Conservation (phyloP, 2,888 invertebrate genomes). For the Hedychridium roseum region DNA sequence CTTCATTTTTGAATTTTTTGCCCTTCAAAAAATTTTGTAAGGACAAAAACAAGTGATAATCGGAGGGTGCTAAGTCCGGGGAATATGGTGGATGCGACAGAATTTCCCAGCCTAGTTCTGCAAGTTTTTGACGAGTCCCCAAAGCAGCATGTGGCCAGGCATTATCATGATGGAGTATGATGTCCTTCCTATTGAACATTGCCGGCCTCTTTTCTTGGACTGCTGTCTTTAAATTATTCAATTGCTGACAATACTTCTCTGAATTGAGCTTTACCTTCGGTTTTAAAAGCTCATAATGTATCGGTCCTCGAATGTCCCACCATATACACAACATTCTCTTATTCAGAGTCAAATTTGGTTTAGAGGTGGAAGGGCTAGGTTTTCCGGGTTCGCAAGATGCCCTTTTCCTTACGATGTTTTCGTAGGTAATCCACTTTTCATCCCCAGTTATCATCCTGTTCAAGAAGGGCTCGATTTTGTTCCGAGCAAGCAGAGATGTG, state of each 20-base stretch:
- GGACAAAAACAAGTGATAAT: neutral
- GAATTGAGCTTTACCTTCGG: slow-evolving; percentile 19
- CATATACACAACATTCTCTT: slow-evolving; percentile 26
- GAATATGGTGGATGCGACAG: slow-evolving; percentile 1
- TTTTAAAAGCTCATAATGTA: slow-evolving; percentile 24
- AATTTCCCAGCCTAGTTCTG: slow-evolving; percentile 6
- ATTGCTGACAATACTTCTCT: slow-evolving; percentile 12
- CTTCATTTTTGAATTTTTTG: slow-evolving; percentile 7
- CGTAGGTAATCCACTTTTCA: slow-evolving; percentile 16
- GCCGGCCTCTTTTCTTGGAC: slow-evolving; percentile 19
- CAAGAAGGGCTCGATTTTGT: slow-evolving; percentile 8
- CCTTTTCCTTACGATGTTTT: slow-evolving; percentile 18
- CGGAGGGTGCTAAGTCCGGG: slow-evolving; percentile 1
- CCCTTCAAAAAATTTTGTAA: slow-evolving; percentile 4
- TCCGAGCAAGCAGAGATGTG: too few relatives aligned
- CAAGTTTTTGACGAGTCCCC: slow-evolving; percentile 6
- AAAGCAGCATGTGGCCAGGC: slow-evolving; percentile 19
- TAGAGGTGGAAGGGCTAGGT: slow-evolving; percentile 7
- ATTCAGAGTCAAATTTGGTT: slow-evolving; percentile 14
- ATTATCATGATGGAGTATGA: slow-evolving; percentile 45
- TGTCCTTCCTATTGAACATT: slow-evolving; percentile 12
- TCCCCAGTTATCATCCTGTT: slow-evolving; percentile 17
- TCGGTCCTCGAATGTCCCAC: slow-evolving; percentile 14
- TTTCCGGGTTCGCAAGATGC: slow-evolving; percentile 19
- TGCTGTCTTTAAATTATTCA: slow-evolving; percentile 17